phyloP scores from a whole-genome alignment of 2,888 invertebrate species.

The Ametastegia equiseti region DNA sequence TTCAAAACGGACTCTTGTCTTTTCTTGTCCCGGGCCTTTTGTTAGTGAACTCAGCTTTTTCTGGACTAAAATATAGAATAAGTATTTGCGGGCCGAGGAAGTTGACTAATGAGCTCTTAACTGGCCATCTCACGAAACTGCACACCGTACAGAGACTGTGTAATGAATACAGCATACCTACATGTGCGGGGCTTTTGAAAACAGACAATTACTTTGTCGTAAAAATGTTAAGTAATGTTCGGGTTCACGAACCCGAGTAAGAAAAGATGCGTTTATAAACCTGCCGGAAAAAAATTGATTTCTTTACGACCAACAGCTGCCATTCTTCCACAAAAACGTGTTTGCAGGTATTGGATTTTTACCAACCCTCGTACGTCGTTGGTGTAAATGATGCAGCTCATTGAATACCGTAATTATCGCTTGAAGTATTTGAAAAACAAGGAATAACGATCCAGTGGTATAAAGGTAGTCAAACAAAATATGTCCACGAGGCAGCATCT shows the following conservation, averaged over 20 bases:
- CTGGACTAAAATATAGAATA: conserved; percentile 11
- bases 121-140: conserved; percentile 2
- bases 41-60: neutral
- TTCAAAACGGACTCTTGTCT: neutral
- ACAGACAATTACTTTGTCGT: conserved; percentile 62
- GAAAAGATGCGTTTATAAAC: neutral
- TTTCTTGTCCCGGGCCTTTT: neutral
- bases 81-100: conserved; percentile 3
- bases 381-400: neutral
- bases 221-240: conserved; percentile 61
- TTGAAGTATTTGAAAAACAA: neutral
- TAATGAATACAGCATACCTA: neutral
- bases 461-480: neutral
- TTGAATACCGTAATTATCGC: neutral
- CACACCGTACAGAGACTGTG: neutral
- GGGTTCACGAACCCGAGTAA: conserved; percentile 53
- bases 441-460: neutral
- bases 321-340: neutral
- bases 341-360: neutral
- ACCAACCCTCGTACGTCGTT: neutral
- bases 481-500: neutral
- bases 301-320: conserved; percentile 19
- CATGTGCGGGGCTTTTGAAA: neutral
- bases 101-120: conserved; percentile 28
- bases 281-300: neutral